Evolutionary conservation across 2,797 vertebrate genomes (phyloP).

Genomic region (Labroides dimidiatus): DNA sequence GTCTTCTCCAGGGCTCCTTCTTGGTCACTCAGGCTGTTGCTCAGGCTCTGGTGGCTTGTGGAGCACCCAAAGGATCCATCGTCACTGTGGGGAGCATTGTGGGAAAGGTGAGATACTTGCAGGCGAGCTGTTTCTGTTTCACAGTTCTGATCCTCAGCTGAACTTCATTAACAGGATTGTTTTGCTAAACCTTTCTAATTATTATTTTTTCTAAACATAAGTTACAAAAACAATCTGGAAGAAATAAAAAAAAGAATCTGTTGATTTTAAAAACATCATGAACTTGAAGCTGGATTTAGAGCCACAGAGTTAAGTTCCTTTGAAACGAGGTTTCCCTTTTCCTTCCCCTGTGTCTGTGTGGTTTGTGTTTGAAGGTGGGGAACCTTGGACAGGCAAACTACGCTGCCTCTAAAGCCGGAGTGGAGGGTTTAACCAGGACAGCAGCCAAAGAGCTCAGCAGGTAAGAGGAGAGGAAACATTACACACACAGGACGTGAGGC

Average conservation of each 20-base stretch:
- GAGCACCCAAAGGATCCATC: slow-evolving; percentile 87
- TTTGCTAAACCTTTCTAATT: too few species aligned
- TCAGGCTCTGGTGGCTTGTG: slow-evolving; percentile 85
- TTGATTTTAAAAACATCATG: too few species aligned
- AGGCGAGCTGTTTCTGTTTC: too few species aligned
- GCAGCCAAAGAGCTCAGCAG: slow-evolving; percentile 89
- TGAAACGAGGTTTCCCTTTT: too few species aligned
- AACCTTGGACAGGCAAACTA: slow-evolving; percentile 92
- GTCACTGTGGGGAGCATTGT: slow-evolving; percentile 91
- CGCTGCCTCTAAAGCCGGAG: slow-evolving; percentile 89
- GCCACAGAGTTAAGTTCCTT: too few species aligned
- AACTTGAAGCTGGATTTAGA: too few species aligned
- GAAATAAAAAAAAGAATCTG: too few species aligned
- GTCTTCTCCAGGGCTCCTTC: slow-evolving; percentile 88
- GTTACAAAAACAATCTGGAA: too few species aligned
- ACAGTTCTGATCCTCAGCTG: too few species aligned
- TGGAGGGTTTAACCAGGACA: slow-evolving; percentile 87
- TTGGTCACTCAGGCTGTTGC: slow-evolving; percentile 89
- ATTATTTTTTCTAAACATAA: too few species aligned
- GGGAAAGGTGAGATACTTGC: slow-evolving; percentile 85
- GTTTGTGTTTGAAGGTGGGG: slow-evolving; percentile 83
- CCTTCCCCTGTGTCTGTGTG: neutral
- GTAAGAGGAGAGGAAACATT: slow-evolving; percentile 53
- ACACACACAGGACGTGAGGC: too few species aligned
- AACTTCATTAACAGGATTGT: too few species aligned